Conservation (phyloP, 2,797 vertebrate genomes). For the Chaenodraco wilsoni region DNA sequence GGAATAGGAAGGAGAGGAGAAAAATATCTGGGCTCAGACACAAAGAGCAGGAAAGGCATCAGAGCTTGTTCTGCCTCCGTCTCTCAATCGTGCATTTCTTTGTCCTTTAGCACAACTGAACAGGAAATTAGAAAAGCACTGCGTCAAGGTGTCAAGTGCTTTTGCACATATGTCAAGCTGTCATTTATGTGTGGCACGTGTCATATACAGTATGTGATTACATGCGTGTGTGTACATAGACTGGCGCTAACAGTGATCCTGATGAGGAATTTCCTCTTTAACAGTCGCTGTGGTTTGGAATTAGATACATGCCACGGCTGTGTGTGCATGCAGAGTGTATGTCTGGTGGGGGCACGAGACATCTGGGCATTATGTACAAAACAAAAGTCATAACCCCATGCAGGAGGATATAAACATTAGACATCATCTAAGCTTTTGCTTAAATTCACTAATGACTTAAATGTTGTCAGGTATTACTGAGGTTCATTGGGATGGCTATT, state of each 20-base stretch:
- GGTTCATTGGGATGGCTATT: conserved; percentile 3
- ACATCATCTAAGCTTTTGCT: conserved; percentile 45
- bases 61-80: conserved; percentile 62
- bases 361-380: conserved; percentile 59
- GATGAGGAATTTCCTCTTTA: conserved; percentile 63
- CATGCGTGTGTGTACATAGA: conserved; percentile 52
- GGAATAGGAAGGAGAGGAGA: conserved; percentile 66
- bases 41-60: conserved; percentile 79
- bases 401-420: conserved; percentile 48
- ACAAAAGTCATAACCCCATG: conserved; percentile 50
- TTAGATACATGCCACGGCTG: conserved; percentile 35
- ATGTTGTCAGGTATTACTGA: conserved; percentile 13
- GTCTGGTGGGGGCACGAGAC: conserved; percentile 51
- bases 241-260: conserved; percentile 60
- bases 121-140: conserved; percentile 77
- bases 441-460: conserved; percentile 46
- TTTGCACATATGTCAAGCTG: conserved; percentile 53
- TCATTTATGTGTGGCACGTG: conserved; percentile 43
- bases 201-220: conserved; percentile 54
- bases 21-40: conserved; percentile 70
- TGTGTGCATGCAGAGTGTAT: conserved; percentile 28
- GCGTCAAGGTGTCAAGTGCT: conserved; percentile 67
- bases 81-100: conserved; percentile 59
- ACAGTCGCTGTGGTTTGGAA: conserved; percentile 50
- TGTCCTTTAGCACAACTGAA: conserved; percentile 45